These are phyloP conservation scores for Aspidiotus destructor DNA, from an alignment of 2,888 invertebrate genomes.

Conservation along the genomic window DNA sequence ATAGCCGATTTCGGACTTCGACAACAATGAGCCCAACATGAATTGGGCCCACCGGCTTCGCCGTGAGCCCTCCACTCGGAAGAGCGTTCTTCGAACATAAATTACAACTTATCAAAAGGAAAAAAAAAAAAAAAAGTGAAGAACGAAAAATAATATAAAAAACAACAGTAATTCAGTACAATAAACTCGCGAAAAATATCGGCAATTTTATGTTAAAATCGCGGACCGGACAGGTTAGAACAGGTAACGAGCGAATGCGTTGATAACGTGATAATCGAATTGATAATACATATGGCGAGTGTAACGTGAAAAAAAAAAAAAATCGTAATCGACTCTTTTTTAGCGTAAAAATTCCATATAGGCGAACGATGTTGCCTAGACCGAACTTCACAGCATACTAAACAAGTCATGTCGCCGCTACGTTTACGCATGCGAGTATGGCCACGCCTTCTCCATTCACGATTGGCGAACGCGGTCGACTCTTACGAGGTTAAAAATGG, in stretches of 20 bases:
- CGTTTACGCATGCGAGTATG: slow-evolving; percentile 22
- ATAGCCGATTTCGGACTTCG: slow-evolving; percentile 36
- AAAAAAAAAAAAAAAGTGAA: no score
- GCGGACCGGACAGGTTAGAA: neutral
- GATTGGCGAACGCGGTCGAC: slow-evolving; percentile 3
- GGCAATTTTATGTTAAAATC: neutral
- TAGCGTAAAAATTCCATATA: neutral
- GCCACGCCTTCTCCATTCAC: neutral
- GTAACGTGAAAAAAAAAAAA: neutral
- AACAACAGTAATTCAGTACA: neutral
- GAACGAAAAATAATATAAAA: neutral
- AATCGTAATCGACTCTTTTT: neutral
- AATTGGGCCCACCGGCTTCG: slow-evolving; percentile 23
- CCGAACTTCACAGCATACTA: slow-evolving; percentile 18
- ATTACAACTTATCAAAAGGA: slow-evolving; percentile 3
- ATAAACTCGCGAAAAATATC: slow-evolving; percentile 2
- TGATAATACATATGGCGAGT: no score
- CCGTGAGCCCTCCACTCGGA: slow-evolving; percentile 30
- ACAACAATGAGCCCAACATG: slow-evolving; percentile 32
- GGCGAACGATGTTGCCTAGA: neutral
- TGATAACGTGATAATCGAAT: no score
- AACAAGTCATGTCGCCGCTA: neutral
- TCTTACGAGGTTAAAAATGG: slow-evolving; percentile 16
- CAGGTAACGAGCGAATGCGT: neutral
- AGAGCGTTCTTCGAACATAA: slow-evolving; percentile 32